Percentiles rank a stretch among this genome's conserved stretches.
Conservation (phyloP, 2,797 vertebrate genomes). For the Rhinophrynus dorsalis region DNA sequence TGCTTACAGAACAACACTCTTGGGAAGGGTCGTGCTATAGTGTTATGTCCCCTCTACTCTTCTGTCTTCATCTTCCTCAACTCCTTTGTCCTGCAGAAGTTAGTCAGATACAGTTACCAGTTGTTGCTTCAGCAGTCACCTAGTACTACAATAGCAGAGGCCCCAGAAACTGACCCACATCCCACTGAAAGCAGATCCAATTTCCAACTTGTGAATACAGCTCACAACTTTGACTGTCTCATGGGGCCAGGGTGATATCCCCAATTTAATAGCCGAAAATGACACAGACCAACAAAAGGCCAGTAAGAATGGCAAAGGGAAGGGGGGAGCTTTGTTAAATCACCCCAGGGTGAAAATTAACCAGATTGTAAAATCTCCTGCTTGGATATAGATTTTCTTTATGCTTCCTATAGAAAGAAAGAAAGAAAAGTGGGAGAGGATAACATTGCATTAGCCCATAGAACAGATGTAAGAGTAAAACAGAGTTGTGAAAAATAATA, state of each 20-base stretch:
- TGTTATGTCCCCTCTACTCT: neutral
- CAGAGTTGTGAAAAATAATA: neutral
- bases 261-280: slow-evolving; percentile 10
- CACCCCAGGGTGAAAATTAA: slow-evolving; percentile 17
- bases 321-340: neutral
- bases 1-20: too few relatives aligned
- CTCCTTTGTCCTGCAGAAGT: neutral
- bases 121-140: neutral
- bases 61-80: neutral
- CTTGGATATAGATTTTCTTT: neutral
- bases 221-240: neutral
- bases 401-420: slow-evolving; percentile 5
- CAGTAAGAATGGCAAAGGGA: neutral
- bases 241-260: slow-evolving; percentile 8
- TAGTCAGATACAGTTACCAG: slow-evolving; percentile 12
- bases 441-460: too few relatives aligned
- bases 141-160: neutral
- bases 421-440: neutral
- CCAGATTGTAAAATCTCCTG: neutral
- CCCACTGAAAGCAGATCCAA: slow-evolving; percentile 26
- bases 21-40: too few relatives aligned
- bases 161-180: neutral
- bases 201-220: neutral
- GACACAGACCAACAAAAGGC: slow-evolving; percentile 7
- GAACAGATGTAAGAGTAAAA: neutral